A percentile compares a stretch with the other conserved stretches of the same genome.
These are phyloP conservation scores for Lates japonicus DNA, from an alignment of 2,797 vertebrate species.

Conservation along the genomic window DNA sequence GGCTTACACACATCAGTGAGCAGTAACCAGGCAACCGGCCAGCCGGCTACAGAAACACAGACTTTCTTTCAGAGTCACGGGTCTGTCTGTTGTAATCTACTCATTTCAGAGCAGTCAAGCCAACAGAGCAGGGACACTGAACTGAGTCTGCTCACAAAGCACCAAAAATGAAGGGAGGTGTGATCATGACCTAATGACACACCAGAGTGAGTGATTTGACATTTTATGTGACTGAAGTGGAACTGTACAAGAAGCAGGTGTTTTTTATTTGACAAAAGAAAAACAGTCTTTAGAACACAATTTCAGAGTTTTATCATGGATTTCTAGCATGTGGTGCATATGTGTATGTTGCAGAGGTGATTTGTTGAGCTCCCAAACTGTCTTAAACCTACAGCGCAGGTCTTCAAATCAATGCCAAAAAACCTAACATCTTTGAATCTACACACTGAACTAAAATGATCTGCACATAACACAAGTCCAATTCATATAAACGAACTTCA, in stretches of 20 bases:
- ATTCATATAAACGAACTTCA: not conserved
- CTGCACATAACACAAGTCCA: not conserved
- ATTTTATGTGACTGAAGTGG: not conserved
- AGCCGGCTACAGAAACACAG: constrained; percentile 75
- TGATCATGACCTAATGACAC: not conserved
- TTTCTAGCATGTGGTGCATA: not conserved
- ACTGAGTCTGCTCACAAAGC: constrained; percentile 35
- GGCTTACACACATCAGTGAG: constrained; percentile 81
- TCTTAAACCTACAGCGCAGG: not conserved
- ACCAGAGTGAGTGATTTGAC: not conserved
- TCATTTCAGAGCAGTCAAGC: constrained; percentile 35
- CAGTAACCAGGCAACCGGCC: constrained; percentile 87
- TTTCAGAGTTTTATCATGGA: no score
- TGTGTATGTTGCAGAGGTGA: not conserved
- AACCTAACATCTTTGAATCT: not conserved
- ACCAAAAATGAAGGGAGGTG: constrained; percentile 4
- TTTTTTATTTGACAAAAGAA: not conserved
- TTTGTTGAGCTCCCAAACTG: not conserved
- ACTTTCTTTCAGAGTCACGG: constrained; percentile 61
- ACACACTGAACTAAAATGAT: no score
- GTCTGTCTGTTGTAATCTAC: constrained; percentile 58
- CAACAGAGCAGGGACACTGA: constrained; percentile 37
- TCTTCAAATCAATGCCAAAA: not conserved
- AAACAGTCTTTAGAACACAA: no score
- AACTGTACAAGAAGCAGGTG: not conserved